A percentile compares a stretch with the other conserved stretches of the same genome.
These are phyloP conservation scores for Chondrosia reniformis DNA, from an alignment of 37 sponge, comb jelly and placozoan species.

Conservation along the genomic window DNA sequence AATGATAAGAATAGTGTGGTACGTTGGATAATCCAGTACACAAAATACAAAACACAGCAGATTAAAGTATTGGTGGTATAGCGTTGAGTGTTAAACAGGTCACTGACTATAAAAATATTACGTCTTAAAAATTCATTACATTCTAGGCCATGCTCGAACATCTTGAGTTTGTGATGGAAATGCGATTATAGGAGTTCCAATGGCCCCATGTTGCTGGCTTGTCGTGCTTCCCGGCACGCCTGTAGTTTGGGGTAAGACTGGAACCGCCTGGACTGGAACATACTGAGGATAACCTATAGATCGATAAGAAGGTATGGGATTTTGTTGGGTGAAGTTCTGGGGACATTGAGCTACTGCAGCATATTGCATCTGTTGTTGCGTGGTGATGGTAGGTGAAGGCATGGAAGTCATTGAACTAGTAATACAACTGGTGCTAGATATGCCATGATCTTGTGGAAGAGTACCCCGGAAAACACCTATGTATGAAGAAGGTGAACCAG, in stretches of 20 bases:
- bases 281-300: constrained; percentile 13
- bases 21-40: too few relatives aligned
- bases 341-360: constrained; percentile 17
- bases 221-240: background rate
- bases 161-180: constrained; percentile 18
- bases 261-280: constrained; percentile 22
- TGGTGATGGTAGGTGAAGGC: constrained; percentile 16
- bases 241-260: constrained; percentile 12
- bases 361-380: constrained; percentile 14
- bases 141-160: constrained; percentile 7
- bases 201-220: background rate
- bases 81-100: background rate
- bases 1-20: too few relatives aligned
- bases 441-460: too few relatives aligned
- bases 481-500: too few relatives aligned
- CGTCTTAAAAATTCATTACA: too few relatives aligned
- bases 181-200: constrained; percentile 14
- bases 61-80: constrained; percentile 18
- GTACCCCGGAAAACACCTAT: too few relatives aligned
- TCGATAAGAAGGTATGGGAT: background rate
- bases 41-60: constrained; percentile 2
- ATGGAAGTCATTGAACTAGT: too few relatives aligned
- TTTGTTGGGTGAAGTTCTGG: background rate
- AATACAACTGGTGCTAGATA: too few relatives aligned
- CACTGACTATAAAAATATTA: background rate